These are phyloP conservation scores for Drosophila jambulina DNA, from an alignment of 1,140 invertebrate genomes.

Conservation along the genomic window DNA sequence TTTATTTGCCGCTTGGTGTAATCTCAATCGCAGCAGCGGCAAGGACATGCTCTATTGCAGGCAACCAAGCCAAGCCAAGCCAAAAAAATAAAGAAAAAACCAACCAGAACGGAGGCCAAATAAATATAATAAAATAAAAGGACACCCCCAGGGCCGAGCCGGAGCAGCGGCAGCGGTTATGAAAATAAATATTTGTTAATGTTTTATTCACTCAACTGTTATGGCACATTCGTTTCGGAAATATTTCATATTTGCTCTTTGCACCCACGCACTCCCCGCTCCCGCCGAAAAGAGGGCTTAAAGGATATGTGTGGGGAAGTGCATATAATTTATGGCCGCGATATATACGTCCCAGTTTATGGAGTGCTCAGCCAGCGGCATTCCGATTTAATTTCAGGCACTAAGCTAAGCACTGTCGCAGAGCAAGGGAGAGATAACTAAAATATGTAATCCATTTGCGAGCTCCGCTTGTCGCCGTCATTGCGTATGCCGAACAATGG, in stretches of 20 bases:
- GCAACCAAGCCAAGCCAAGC: not conserved
- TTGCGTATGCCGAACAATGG: slow-evolving; percentile 33
- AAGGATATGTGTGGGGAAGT: slow-evolving; percentile 26
- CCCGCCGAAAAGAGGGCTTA: slow-evolving; percentile 10
- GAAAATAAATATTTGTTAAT: slow-evolving; percentile 65
- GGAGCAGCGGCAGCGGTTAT: slow-evolving; percentile 38
- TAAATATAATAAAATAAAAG: slow-evolving; percentile 58
- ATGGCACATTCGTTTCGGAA: slow-evolving; percentile 53
- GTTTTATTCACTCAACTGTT: slow-evolving; percentile 62
- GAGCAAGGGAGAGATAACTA: slow-evolving; percentile 13
- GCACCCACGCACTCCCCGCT: not conserved
- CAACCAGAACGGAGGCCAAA: slow-evolving; percentile 24
- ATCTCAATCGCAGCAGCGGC: slow-evolving; percentile 56
- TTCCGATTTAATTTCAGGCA: slow-evolving; percentile 20
- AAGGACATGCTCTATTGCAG: slow-evolving; percentile 47
- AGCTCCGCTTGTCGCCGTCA: slow-evolving; percentile 8
- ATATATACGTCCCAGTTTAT: slow-evolving; percentile 5
- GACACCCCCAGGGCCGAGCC: slow-evolving; percentile 22
- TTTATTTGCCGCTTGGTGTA: slow-evolving; percentile 78
- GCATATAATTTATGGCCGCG: slow-evolving; percentile 36
- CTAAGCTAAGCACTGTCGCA: not conserved
- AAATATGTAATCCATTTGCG: slow-evolving; percentile 36
- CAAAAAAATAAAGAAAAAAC: slow-evolving; percentile 3
- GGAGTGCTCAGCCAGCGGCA: slow-evolving; percentile 17
- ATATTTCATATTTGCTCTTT: slow-evolving; percentile 60